phyloP scores from a whole-genome alignment of 2,888 invertebrate genomes.

The Drosophila borborema region DNA sequence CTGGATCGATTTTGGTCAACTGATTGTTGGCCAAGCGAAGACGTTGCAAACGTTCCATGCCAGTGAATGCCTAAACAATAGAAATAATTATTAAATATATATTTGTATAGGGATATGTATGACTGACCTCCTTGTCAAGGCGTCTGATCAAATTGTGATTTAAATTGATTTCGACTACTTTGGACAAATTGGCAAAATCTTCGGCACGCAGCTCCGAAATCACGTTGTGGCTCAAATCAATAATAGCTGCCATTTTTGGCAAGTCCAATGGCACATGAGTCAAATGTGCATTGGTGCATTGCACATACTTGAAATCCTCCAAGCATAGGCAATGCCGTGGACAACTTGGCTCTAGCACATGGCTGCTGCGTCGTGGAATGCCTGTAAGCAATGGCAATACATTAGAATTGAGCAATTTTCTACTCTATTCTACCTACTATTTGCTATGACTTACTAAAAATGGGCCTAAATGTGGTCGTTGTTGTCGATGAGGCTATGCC shows the following conservation, averaged over 20 bases:
- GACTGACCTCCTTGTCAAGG: conserved; percentile 78
- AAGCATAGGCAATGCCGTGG: conserved; percentile 82
- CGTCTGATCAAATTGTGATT: conserved; percentile 76
- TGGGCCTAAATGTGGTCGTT: conserved; percentile 68
- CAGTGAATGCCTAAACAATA: conserved; percentile 79
- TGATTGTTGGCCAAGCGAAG: conserved; percentile 83
- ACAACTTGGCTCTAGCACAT: conserved; percentile 80
- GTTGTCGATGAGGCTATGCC: conserved; percentile 61
- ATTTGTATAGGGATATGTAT: background rate
- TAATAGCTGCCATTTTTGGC: conserved; percentile 78
- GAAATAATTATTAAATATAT: background rate
- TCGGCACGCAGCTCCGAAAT: conserved; percentile 77
- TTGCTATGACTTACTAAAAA: conserved; percentile 64
- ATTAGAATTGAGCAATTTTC: background rate
- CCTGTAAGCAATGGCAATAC: conserved; percentile 42
- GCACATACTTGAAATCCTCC: conserved; percentile 81
- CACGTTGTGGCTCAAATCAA: conserved; percentile 84
- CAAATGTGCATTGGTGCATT: conserved; percentile 86
- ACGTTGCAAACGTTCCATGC: conserved; percentile 77
- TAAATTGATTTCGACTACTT: conserved; percentile 82
- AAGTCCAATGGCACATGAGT: conserved; percentile 86
- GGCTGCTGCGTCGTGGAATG: conserved; percentile 80
- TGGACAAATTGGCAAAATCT: conserved; percentile 80
- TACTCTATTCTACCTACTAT: background rate
- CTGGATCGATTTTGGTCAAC: conserved; percentile 80